Conservation (phyloP, 2,113 vertebrate genomes). For the Vombatus ursinus region DNA sequence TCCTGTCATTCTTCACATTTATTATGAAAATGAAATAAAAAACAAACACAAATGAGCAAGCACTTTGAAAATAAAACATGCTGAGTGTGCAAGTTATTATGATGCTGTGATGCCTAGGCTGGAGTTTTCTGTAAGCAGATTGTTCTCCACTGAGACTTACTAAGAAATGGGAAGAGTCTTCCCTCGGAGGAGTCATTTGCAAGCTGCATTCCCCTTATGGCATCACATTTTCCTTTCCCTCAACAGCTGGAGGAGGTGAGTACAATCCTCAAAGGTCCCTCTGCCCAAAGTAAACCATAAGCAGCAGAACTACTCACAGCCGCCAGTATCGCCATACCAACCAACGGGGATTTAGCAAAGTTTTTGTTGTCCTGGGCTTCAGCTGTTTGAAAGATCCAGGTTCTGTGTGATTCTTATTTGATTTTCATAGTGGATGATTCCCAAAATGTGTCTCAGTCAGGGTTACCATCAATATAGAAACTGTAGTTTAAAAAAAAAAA, state of each 20-base stretch:
- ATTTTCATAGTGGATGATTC: background rate
- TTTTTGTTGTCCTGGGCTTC: background rate
- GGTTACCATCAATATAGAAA: background rate
- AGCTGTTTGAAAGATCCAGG: background rate
- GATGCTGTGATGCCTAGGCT: background rate
- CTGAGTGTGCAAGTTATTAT: background rate
- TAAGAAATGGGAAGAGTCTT: background rate
- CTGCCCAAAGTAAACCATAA: background rate
- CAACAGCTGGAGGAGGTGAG: background rate
- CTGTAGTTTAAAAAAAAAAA: background rate
- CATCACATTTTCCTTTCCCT: slow-evolving; percentile 13
- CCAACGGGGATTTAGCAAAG: background rate
- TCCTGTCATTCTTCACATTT: background rate
- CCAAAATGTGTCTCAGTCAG: background rate
- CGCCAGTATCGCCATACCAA: background rate
- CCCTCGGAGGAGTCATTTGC: background rate
- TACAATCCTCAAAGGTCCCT: background rate
- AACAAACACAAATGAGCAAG: background rate
- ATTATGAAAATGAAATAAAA: background rate
- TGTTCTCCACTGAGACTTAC: background rate
- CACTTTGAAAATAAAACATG: background rate
- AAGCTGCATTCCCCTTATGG: background rate
- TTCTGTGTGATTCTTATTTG: background rate
- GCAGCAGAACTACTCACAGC: background rate
- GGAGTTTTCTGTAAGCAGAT: background rate